Percentiles rank a stretch among this genome's conserved stretches.
Conservation (phyloP, 2,888 invertebrate species). For the Caenorhabditis becei region DNA sequence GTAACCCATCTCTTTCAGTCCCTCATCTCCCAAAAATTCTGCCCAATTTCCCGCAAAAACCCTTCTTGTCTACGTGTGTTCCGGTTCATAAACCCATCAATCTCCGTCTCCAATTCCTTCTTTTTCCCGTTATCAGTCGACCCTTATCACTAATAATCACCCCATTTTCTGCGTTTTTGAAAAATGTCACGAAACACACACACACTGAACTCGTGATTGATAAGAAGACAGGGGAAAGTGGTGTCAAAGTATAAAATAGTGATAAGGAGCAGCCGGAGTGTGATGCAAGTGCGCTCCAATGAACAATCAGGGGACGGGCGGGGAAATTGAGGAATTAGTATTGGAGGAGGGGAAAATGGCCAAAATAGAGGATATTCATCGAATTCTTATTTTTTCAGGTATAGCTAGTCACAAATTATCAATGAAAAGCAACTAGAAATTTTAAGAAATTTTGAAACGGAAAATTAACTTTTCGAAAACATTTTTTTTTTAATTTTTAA, state of each 20-base stretch:
- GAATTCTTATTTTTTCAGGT: no score
- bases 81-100: slow-evolving; percentile 40
- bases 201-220: slow-evolving; percentile 34
- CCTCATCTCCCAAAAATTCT: no score
- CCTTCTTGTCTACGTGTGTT: slow-evolving; percentile 3
- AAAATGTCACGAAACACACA: slow-evolving; percentile 47
- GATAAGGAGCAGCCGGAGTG: no score
- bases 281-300: slow-evolving; percentile 27
- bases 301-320: slow-evolving; percentile 36
- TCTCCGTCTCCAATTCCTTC: slow-evolving; percentile 2
- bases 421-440: no score
- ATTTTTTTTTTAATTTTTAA: no score
- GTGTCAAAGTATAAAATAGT: neutral
- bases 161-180: slow-evolving; percentile 29
- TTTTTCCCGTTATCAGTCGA: slow-evolving; percentile 8
- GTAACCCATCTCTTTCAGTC: neutral
- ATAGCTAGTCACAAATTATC: no score
- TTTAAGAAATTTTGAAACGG: no score
- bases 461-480: no score
- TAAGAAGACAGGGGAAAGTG: neutral
- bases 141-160: slow-evolving; percentile 14
- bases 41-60: neutral
- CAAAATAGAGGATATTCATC: no score
- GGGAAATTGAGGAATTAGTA: no score
- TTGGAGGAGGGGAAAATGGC: no score